Conservation (phyloP, 2,113 vertebrate genomes). For the Xyliphius kryptos region DNA sequence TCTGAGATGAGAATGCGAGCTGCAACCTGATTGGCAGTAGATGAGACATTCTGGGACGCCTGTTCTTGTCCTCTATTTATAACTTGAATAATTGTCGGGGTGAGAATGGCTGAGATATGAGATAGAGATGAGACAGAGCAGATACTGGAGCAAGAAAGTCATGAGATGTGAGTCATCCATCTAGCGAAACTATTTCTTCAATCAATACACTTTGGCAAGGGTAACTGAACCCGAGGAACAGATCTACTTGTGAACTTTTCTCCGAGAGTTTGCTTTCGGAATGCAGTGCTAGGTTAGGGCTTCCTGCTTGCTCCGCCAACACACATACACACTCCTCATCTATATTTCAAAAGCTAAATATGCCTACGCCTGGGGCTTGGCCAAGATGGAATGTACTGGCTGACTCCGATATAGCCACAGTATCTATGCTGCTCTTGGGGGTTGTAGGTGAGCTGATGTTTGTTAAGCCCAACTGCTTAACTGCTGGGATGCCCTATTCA, state of each 20-base stretch:
- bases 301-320: no score
- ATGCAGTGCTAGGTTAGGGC: no score
- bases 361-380: no score
- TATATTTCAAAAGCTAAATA: no score
- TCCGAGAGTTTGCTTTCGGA: no score
- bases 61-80: conserved; percentile 15
- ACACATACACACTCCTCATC: conserved; percentile 4
- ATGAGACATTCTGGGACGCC: conserved; percentile 35
- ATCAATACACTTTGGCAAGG: conserved; percentile 11
- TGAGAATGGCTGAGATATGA: neutral
- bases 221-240: no score
- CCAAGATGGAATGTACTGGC: no score
- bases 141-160: conserved; percentile 11
- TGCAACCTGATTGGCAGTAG: conserved; percentile 55
- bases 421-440: conserved; percentile 1
- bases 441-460: conserved; percentile 2
- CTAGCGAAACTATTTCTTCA: conserved; percentile 2
- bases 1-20: conserved; percentile 7
- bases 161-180: conserved; percentile 13
- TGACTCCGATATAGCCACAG: conserved; percentile 3
- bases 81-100: no score
- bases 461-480: conserved; percentile 30
- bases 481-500: conserved; percentile 7
- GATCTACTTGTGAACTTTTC: no score
- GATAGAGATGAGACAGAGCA: conserved; percentile 9